These are phyloP conservation scores for Boulengerochromis microlepis DNA, from an alignment of 2,113 vertebrate genomes.

Conservation along the genomic window DNA sequence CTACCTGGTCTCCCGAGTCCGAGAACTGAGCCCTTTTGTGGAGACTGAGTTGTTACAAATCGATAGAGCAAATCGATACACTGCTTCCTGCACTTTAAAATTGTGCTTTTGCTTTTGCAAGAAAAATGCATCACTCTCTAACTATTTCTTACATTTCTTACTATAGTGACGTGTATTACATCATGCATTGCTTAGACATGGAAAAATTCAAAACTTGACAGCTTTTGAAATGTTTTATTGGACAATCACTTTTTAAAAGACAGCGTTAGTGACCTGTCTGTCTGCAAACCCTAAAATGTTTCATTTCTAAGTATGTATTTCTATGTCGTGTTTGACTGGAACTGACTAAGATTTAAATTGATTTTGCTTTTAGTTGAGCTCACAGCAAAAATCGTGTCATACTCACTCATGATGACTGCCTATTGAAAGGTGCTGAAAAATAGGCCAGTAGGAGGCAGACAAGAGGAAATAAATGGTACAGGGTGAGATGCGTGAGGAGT, in stretches of 20 bases:
- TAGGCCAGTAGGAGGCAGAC: background rate
- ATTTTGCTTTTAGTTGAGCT: background rate
- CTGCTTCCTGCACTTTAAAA: background rate
- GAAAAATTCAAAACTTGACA: background rate
- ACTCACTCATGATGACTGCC: background rate
- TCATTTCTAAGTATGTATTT: background rate
- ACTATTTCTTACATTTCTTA: background rate
- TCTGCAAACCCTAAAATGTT: background rate
- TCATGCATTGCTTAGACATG: background rate
- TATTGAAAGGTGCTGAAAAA: conserved; percentile 10
- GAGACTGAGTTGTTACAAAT: background rate
- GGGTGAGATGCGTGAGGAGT: conserved; percentile 32
- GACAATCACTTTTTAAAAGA: background rate
- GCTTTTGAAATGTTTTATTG: background rate
- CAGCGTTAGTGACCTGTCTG: background rate
- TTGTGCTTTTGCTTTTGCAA: background rate
- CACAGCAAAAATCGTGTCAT: background rate
- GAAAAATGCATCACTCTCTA: background rate
- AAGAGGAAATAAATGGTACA: conserved; percentile 46
- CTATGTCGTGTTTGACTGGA: background rate
- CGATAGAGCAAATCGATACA: background rate
- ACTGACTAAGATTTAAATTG: background rate
- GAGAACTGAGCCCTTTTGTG: background rate
- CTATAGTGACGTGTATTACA: accelerated
- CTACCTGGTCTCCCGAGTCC: background rate